Conservation (phyloP, 2,888 invertebrate species). For the Galerucella pusilla region DNA sequence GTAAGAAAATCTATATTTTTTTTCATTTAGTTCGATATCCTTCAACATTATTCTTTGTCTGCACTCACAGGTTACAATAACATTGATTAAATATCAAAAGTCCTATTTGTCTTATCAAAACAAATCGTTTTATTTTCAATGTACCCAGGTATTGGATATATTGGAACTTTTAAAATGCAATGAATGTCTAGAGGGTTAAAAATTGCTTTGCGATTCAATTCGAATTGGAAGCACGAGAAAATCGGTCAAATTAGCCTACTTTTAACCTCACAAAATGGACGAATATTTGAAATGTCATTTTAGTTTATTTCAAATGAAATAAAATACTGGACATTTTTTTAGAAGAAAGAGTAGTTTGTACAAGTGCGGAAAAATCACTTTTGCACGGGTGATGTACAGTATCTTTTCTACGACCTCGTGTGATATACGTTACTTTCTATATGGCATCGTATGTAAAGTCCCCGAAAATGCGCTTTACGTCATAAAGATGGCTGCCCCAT, state of each 20-base stretch:
- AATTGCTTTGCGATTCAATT: slow-evolving; percentile 4
- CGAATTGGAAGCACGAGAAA: not conserved
- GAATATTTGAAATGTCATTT: not conserved
- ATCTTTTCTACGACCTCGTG: too few species aligned
- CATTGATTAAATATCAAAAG: not conserved
- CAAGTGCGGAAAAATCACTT: too few species aligned
- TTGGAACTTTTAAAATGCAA: slow-evolving; percentile 2
- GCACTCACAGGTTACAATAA: not conserved
- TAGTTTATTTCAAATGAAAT: not conserved
- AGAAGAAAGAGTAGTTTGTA: too few species aligned
- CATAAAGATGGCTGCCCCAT: too few species aligned
- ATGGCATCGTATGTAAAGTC: too few species aligned
- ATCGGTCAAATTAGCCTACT: not conserved
- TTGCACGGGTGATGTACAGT: too few species aligned
- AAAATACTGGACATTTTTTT: not conserved
- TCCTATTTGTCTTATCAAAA: not conserved
- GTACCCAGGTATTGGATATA: not conserved
- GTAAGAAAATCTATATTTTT: too few species aligned
- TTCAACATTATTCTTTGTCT: not conserved
- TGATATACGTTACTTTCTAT: too few species aligned
- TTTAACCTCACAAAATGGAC: not conserved
- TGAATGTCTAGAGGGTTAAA: slow-evolving; percentile 10
- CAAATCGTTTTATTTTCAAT: slow-evolving; percentile 9
- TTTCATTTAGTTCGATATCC: too few species aligned
- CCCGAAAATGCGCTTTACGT: too few species aligned